These are phyloP conservation scores for Orchesella cincta DNA, from an alignment of 1,140 invertebrate species.

Conservation along the genomic window DNA sequence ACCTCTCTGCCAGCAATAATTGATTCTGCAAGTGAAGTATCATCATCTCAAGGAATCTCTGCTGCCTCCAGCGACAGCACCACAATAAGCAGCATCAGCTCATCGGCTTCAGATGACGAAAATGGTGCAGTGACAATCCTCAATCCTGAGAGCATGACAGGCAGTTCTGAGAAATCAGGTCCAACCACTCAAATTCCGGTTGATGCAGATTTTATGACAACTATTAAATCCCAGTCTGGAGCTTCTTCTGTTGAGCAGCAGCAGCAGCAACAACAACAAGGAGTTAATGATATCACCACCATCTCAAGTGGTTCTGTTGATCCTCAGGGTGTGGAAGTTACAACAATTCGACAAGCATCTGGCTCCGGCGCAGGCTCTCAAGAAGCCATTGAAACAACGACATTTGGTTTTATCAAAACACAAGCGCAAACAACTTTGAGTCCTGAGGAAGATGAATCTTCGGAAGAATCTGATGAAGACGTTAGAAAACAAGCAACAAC, in stretches of 20 bases:
- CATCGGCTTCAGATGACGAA: neutral
- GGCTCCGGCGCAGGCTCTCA: neutral
- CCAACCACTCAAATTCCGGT: neutral
- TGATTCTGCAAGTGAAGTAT: neutral
- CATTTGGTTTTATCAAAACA: neutral
- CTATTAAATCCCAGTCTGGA: neutral
- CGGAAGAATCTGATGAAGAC: too few species aligned
- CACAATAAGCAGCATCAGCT: neutral
- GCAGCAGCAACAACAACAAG: neutral
- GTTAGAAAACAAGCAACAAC: too few species aligned
- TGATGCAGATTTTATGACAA: neutral
- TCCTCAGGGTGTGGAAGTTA: neutral
- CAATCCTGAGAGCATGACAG: too few species aligned
- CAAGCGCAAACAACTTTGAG: neutral
- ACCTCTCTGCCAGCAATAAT: neutral
- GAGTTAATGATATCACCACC: neutral
- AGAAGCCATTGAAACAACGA: neutral
- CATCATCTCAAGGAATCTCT: neutral
- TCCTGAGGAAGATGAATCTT: conserved; percentile 7
- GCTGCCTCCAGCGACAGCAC: too few species aligned
- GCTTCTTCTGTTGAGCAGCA: neutral
- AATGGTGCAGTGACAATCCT: neutral
- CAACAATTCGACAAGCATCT: neutral
- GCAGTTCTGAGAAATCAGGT: neutral
- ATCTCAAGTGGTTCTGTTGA: neutral